Conservation (phyloP, 37 sponge, comb jelly and placozoan genomes). For the Eunapius fragilis region DNA sequence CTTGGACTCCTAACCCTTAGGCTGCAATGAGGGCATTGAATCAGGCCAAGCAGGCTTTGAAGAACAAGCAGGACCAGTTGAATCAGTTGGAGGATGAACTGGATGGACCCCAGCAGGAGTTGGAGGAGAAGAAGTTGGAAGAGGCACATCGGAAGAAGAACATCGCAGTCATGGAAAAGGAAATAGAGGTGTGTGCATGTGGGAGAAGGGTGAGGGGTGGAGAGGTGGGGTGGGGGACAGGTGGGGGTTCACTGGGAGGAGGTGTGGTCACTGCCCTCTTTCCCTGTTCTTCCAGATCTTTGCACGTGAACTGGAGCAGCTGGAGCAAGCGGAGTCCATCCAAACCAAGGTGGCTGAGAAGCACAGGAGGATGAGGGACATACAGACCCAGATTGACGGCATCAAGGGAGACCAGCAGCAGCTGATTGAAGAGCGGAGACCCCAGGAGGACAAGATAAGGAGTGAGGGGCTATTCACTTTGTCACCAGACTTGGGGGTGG, state of each 20-base stretch:
- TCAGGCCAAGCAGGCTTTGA: slow-evolving; percentile 17
- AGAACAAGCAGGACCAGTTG: slow-evolving; percentile 29
- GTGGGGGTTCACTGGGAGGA: background rate
- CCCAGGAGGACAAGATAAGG: slow-evolving; percentile 6
- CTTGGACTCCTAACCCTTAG: background rate
- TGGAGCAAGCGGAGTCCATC: slow-evolving; percentile 31
- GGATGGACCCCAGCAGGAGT: slow-evolving; percentile 61
- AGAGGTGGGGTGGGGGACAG: background rate
- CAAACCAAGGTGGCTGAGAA: slow-evolving; percentile 15
- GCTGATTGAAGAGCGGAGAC: slow-evolving; percentile 11
- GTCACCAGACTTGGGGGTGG: background rate
- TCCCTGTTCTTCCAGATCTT: slow-evolving; percentile 16
- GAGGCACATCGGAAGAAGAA: slow-evolving; percentile 55
- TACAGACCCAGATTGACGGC: slow-evolving; percentile 9
- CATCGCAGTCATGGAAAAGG: slow-evolving; percentile 25
- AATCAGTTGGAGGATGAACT: slow-evolving; percentile 51
- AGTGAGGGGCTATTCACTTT: background rate
- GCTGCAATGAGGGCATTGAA: slow-evolving; percentile 25
- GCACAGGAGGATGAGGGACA: slow-evolving; percentile 10
- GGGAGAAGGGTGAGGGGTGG: background rate
- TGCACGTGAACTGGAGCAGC: slow-evolving; percentile 27
- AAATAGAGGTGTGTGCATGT: slow-evolving; percentile 22
- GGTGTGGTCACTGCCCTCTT: too few species aligned
- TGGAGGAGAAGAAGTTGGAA: slow-evolving; percentile 58
- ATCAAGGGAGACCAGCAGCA: slow-evolving; percentile 7